Evolutionary conservation across 1,140 invertebrate genomes (phyloP).

Genomic region (Coelopa frigida): DNA sequence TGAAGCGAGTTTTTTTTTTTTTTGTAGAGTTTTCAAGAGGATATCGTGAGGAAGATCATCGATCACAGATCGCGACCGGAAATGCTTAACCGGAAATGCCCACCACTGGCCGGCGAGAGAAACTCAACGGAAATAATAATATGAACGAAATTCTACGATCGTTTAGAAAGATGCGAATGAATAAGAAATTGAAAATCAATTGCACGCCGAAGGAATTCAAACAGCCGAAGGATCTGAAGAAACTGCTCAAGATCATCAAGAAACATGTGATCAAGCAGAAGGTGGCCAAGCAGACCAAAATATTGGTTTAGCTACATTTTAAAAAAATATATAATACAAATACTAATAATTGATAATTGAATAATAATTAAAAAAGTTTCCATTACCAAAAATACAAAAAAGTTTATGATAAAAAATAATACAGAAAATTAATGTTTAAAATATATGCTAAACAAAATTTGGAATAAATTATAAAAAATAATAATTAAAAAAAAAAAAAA

Average conservation of each 20-base stretch:
- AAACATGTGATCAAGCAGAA: conserved; percentile 34
- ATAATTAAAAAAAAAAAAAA: conserved; percentile 12
- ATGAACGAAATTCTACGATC: conserved; percentile 37
- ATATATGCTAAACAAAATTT: conserved; percentile 10
- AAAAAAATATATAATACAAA: neutral
- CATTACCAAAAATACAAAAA: neutral
- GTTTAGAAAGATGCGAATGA: conserved; percentile 41
- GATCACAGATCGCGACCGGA: no score
- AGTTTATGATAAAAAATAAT: conserved; percentile 2
- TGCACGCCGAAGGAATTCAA: conserved; percentile 5
- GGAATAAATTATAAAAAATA: conserved; percentile 5
- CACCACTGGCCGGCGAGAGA: conserved; percentile 1
- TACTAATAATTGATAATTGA: conserved; percentile 1
- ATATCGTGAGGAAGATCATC: no score
- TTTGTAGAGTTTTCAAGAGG: no score
- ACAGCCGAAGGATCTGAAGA: conserved; percentile 30
- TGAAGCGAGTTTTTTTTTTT: no score
- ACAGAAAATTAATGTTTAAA: conserved; percentile 23
- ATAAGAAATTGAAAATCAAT: conserved; percentile 11
- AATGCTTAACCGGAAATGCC: no score
- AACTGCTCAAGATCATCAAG: conserved; percentile 35
- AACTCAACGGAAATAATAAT: conserved; percentile 1
- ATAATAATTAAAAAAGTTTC: neutral
- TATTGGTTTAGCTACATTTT: conserved; percentile 14
- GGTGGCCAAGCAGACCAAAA: conserved; percentile 30